Conservation (phyloP, 2,113 vertebrate genomes). For the Coptodon rendalli region DNA sequence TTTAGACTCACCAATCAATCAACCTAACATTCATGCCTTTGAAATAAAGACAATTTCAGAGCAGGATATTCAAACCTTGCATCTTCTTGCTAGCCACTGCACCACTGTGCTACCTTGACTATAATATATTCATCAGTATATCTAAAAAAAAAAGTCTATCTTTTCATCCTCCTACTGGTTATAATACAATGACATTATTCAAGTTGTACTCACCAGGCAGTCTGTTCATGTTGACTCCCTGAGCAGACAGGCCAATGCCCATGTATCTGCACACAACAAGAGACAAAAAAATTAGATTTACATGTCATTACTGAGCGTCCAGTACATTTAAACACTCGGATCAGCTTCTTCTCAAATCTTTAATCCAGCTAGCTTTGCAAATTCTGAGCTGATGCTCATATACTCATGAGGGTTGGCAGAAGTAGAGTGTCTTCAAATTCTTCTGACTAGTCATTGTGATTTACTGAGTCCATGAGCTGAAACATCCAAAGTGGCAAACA, state of each 20-base stretch:
- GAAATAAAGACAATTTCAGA: background rate
- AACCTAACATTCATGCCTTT: background rate
- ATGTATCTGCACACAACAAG: slow-evolving; percentile 84
- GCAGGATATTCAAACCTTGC: background rate
- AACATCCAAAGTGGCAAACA: background rate
- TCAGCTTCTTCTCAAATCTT: background rate
- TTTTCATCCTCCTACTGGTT: background rate
- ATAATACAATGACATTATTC: background rate
- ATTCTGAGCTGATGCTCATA: background rate
- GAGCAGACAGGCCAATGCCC: slow-evolving; percentile 97
- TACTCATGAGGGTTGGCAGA: background rate
- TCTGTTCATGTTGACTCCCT: slow-evolving; percentile 99
- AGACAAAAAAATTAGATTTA: background rate
- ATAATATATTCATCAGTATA: background rate
- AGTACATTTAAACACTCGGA: background rate
- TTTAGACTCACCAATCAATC: background rate
- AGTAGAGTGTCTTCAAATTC: background rate
- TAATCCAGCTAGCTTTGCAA: background rate
- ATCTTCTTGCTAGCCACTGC: background rate
- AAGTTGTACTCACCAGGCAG: slow-evolving; percentile 88
- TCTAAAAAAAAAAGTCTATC: background rate
- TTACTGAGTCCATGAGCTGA: background rate
- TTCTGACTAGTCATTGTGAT: background rate
- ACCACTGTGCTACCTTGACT: background rate
- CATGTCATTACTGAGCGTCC: background rate